These are phyloP conservation scores for Myotis planiceps DNA, from an alignment of 2,797 vertebrate species.

Conservation along the genomic window DNA sequence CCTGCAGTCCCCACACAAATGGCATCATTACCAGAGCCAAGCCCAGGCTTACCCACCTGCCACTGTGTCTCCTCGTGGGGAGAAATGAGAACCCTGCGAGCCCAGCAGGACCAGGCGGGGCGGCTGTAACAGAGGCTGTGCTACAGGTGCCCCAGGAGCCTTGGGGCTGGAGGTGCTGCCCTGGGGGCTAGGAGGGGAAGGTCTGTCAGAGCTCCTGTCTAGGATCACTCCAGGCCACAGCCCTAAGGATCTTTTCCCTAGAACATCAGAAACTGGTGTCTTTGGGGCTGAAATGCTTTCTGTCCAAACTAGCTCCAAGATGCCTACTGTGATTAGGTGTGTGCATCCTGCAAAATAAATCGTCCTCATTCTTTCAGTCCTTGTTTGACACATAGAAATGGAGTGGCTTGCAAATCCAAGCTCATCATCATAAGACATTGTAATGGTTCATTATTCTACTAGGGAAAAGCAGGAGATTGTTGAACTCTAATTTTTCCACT, in stretches of 20 bases:
- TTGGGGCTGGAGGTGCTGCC: too few relatives aligned
- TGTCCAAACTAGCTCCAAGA: not conserved
- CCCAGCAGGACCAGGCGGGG: accelerated
- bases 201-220: not conserved
- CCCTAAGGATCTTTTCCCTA: not conserved
- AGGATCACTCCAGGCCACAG: not conserved
- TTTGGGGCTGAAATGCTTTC: not conserved
- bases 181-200: not conserved
- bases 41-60: not conserved
- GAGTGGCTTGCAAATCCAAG: not conserved
- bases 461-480: not conserved
- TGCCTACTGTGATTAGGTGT: not conserved
- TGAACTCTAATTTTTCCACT: not conserved
- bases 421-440: not conserved
- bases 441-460: not conserved
- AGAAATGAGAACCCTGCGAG: too few relatives aligned
- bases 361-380: not conserved
- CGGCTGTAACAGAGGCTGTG: not conserved
- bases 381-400: not conserved
- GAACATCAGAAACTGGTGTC: not conserved
- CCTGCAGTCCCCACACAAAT: not conserved
- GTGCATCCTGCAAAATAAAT: not conserved
- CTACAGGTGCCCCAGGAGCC: not conserved
- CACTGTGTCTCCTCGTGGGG: not conserved
- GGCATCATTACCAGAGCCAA: not conserved